phyloP scores from a whole-genome alignment of 1,140 invertebrate genomes.

The Diuraphis noxia region DNA sequence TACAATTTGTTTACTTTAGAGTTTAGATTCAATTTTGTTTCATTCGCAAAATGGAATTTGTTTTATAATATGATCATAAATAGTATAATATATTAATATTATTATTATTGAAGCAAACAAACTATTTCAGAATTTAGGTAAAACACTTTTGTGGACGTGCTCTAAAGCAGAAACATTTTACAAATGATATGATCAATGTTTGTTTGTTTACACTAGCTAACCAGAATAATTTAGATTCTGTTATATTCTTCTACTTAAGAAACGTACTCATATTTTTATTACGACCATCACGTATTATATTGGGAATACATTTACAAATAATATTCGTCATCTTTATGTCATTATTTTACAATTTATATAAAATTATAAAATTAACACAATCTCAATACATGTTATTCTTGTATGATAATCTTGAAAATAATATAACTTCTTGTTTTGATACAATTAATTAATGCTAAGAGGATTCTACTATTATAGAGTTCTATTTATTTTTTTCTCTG shows the following conservation, averaged over 20 bases:
- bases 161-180: background rate
- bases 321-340: background rate
- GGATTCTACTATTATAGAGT: accelerated
- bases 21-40: background rate
- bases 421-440: background rate
- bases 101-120: conserved; percentile 13
- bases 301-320: background rate
- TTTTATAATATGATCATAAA: background rate
- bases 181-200: background rate
- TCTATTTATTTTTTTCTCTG: background rate
- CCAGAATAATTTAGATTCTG: background rate
- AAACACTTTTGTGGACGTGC: background rate
- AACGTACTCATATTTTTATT: background rate
- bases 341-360: background rate
- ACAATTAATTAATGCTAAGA: background rate
- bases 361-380: background rate
- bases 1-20: background rate
- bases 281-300: background rate
- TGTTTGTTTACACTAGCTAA: background rate
- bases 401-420: background rate
- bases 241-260: background rate
- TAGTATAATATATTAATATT: background rate
- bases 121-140: background rate
- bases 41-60: background rate
- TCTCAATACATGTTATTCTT: background rate